These are phyloP conservation scores for Hippocampus mohnikei DNA, from an alignment of 2,113 vertebrate genomes.

Conservation along the genomic window DNA sequence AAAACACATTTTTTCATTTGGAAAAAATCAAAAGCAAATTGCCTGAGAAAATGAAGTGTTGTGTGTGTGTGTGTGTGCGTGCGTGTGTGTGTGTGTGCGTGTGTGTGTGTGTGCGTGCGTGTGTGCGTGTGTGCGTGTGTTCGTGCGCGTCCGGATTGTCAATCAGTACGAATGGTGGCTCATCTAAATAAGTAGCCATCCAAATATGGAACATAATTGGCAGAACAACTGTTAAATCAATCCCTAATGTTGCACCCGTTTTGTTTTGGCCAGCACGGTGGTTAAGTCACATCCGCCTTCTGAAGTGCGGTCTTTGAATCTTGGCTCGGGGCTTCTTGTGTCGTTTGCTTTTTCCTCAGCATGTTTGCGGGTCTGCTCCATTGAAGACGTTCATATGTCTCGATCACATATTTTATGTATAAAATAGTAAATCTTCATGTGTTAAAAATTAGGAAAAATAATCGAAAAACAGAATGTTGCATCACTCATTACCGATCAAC, in stretches of 20 bases:
- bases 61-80: neutral
- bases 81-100: neutral
- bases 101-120: neutral
- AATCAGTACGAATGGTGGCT: neutral
- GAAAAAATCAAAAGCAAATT: neutral
- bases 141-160: neutral
- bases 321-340: too few relatives aligned
- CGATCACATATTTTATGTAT: too few relatives aligned
- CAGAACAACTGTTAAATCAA: neutral
- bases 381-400: too few relatives aligned
- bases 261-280: neutral
- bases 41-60: neutral
- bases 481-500: too few relatives aligned
- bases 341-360: too few relatives aligned
- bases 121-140: neutral
- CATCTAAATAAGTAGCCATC: neutral
- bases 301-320: too few relatives aligned
- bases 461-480: too few relatives aligned
- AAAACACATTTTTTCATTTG: constrained; percentile 10
- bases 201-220: neutral
- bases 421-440: too few relatives aligned
- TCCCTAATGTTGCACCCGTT: neutral
- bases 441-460: too few relatives aligned
- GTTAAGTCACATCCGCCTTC: too few relatives aligned
- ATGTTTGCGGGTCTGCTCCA: too few relatives aligned